Evolutionary conservation across 1,140 invertebrate genomes (phyloP).

Genomic region (Drosophila pseudoobscura): DNA sequence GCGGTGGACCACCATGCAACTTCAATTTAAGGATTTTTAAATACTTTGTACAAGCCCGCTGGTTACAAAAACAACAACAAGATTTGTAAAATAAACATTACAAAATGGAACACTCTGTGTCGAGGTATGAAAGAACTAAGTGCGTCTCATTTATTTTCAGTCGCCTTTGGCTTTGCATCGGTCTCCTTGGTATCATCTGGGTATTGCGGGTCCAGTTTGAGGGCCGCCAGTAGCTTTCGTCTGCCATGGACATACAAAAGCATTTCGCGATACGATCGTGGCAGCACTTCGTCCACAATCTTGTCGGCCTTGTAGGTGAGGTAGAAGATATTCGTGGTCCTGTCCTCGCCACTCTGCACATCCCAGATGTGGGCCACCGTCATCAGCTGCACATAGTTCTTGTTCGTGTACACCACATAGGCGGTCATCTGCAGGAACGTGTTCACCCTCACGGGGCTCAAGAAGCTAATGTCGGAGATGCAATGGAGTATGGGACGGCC

Average conservation of each 20-base stretch:
- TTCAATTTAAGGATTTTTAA: constrained; percentile 77
- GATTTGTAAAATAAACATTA: constrained; percentile 84
- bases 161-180: background rate
- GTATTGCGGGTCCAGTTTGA: constrained; percentile 45
- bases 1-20: constrained; percentile 16
- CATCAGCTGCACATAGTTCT: constrained; percentile 86
- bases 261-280: constrained; percentile 89
- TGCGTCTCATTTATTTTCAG: constrained; percentile 28
- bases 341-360: constrained; percentile 84
- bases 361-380: constrained; percentile 89
- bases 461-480: constrained; percentile 90
- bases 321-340: constrained; percentile 90
- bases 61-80: constrained; percentile 45
- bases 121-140: constrained; percentile 37
- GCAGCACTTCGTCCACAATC: constrained; percentile 86
- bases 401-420: constrained; percentile 88
- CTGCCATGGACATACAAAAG: constrained; percentile 90
- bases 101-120: constrained; percentile 61
- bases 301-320: constrained; percentile 87
- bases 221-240: constrained; percentile 85
- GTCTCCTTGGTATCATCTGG: constrained; percentile 2
- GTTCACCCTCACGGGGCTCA: constrained; percentile 88
- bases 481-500: constrained; percentile 85
- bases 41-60: constrained; percentile 71
- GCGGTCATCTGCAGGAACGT: constrained; percentile 88